Conservation (phyloP, 2,797 vertebrate species). For the Hoplostethus mediterraneus region DNA sequence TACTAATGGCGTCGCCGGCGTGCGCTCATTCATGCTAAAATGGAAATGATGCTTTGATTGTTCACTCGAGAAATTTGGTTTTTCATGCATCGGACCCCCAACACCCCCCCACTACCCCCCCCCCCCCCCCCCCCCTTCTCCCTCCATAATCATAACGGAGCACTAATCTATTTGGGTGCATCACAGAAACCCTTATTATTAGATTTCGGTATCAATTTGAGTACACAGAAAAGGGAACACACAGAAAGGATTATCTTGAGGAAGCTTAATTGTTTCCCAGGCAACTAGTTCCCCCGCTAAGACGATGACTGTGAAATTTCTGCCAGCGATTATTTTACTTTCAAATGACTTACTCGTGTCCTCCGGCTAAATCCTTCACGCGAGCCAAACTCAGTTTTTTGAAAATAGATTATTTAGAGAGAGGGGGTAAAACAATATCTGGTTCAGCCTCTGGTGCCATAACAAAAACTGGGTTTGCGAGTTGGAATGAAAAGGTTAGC, state of each 20-base stretch:
- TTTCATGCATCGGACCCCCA: slow-evolving; percentile 26
- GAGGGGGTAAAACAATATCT: slow-evolving; percentile 75
- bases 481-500: slow-evolving; percentile 76
- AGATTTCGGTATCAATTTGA: slow-evolving; percentile 52
- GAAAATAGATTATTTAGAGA: slow-evolving; percentile 69
- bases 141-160: slow-evolving; percentile 34
- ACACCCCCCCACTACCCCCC: accelerated
- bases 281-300: slow-evolving; percentile 72
- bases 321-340: slow-evolving; percentile 78
- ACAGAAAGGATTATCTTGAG: slow-evolving; percentile 68
- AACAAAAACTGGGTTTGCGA: slow-evolving; percentile 62
- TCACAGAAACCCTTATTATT: slow-evolving; percentile 53
- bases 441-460: slow-evolving; percentile 60
- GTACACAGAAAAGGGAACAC: slow-evolving; percentile 44
- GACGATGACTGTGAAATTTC: slow-evolving; percentile 77
- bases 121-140: too few relatives aligned
- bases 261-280: slow-evolving; percentile 81
- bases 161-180: slow-evolving; percentile 54
- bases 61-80: slow-evolving; percentile 27
- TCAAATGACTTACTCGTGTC: slow-evolving; percentile 78
- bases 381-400: slow-evolving; percentile 69
- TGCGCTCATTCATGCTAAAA: slow-evolving; percentile 35
- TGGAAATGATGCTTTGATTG: slow-evolving; percentile 39
- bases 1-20: slow-evolving; percentile 56
- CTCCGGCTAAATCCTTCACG: slow-evolving; percentile 75